These are phyloP conservation scores for Rhadina sibilatrix DNA, from an alignment of 2,113 vertebrate species.

Conservation along the genomic window DNA sequence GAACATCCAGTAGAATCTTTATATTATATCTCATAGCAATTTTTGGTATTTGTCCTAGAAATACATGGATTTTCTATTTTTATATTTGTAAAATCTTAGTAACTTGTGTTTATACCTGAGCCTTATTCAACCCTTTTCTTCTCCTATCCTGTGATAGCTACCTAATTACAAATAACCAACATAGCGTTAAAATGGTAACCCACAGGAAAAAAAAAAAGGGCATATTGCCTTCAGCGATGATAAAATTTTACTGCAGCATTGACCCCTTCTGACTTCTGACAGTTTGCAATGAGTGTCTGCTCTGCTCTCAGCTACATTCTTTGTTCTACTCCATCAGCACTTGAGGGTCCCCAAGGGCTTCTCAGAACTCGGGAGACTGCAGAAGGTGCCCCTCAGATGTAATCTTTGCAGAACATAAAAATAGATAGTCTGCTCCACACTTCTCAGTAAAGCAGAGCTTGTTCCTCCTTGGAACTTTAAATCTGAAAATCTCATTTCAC, in stretches of 20 bases:
- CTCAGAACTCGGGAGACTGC: background rate
- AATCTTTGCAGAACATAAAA: background rate
- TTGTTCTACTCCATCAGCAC: background rate
- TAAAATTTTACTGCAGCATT: background rate
- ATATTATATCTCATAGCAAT: background rate
- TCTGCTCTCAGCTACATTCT: background rate
- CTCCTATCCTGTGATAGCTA: background rate
- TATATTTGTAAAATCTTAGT: background rate
- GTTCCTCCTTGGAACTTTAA: background rate
- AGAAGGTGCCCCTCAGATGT: background rate
- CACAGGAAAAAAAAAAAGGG: background rate
- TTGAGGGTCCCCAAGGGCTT: background rate
- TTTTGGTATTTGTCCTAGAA: background rate
- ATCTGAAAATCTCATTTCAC: background rate
- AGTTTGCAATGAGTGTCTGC: background rate
- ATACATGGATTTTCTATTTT: background rate
- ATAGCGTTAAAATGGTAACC: background rate
- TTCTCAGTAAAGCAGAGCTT: background rate
- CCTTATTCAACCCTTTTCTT: background rate
- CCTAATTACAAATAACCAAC: background rate
- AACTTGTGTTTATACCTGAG: background rate
- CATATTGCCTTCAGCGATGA: background rate
- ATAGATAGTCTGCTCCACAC: background rate
- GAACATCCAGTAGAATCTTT: background rate
- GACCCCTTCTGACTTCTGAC: background rate